These are phyloP conservation scores for Peromyscus californicus DNA, from an alignment of 2,113 vertebrate species.

Conservation along the genomic window DNA sequence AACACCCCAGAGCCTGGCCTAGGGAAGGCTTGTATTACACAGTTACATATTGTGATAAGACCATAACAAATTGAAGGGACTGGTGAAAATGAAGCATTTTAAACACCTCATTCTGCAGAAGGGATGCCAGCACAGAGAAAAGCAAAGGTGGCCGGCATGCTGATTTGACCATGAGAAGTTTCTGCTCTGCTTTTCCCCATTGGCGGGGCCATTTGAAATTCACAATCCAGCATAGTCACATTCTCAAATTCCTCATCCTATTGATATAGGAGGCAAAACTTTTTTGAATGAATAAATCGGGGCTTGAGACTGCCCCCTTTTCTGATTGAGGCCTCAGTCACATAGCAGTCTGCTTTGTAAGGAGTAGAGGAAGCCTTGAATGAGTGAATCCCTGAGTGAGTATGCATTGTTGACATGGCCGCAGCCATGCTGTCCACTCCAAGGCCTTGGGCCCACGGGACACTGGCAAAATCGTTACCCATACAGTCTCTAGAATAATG, in stretches of 20 bases:
- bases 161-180: not conserved
- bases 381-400: not conserved
- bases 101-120: not conserved
- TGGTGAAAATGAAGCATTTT: not conserved
- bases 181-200: not conserved
- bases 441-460: not conserved
- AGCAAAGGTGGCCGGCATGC: not conserved
- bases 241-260: not conserved
- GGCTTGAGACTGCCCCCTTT: not conserved
- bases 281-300: not conserved
- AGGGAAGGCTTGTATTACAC: not conserved
- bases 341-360: not conserved
- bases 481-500: not conserved
- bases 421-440: not conserved
- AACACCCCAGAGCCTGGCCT: not conserved
- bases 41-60: not conserved
- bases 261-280: not conserved
- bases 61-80: not conserved
- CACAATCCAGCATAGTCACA: not conserved
- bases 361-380: not conserved
- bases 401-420: not conserved
- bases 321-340: not conserved
- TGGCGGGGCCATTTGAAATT: not conserved
- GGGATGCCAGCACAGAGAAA: not conserved
- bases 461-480: not conserved